Percentiles rank a stretch among this genome's conserved stretches.
phyloP scores from a whole-genome alignment of 2,797 vertebrate genomes.

The Cercopithecus diana region DNA sequence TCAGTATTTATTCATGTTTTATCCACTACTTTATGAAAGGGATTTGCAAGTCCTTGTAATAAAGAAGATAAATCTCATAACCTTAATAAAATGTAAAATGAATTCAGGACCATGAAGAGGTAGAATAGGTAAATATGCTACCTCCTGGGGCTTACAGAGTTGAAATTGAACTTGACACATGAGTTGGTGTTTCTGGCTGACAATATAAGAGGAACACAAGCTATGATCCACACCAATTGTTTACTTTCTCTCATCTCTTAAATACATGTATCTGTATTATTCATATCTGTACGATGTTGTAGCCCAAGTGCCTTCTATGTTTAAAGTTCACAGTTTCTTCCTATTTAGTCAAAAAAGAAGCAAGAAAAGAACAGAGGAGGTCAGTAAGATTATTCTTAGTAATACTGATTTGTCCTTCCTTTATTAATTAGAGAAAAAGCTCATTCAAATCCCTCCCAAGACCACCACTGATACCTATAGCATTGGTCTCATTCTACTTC shows the following conservation, averaged over 20 bases:
- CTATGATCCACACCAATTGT: neutral
- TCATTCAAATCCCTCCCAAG: neutral
- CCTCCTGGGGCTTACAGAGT: neutral
- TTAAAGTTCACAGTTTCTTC: neutral
- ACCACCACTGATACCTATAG: neutral
- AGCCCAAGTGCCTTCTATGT: neutral
- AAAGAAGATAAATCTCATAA: neutral
- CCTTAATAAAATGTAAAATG: constrained; percentile 20
- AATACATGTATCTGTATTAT: neutral
- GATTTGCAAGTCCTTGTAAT: neutral
- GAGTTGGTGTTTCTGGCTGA: neutral
- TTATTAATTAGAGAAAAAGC: neutral
- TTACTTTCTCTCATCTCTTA: neutral
- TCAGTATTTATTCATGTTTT: constrained; percentile 21
- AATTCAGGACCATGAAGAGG: neutral
- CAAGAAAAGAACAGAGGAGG: neutral
- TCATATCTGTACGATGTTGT: neutral
- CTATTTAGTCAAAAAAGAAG: neutral
- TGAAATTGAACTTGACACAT: neutral
- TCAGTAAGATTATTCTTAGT: neutral
- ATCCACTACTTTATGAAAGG: neutral
- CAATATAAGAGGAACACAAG: neutral
- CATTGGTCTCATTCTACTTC: neutral
- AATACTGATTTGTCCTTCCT: neutral
- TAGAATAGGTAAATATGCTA: neutral